Percentiles rank a stretch among this genome's conserved stretches.
Evolutionary conservation across 1,140 invertebrate genomes (phyloP).

Genomic region (Bombus difficillimus): DNA sequence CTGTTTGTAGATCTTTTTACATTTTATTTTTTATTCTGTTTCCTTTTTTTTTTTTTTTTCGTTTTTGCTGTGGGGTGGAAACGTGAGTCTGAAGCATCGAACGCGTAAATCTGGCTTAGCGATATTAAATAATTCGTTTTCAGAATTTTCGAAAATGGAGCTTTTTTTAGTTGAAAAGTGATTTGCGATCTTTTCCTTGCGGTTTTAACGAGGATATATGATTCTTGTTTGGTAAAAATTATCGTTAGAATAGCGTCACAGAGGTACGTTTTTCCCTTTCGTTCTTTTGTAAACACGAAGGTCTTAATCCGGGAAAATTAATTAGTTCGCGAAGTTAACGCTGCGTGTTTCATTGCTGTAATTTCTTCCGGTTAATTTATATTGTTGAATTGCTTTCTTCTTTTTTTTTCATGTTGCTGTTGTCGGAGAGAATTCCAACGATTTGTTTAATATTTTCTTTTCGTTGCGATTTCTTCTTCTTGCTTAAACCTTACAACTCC

Average conservation of each 20-base stretch:
- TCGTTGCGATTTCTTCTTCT: no score
- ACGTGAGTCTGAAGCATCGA: background rate
- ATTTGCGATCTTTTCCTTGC: background rate
- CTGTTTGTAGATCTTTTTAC: background rate
- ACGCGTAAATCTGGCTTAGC: constrained; percentile 7
- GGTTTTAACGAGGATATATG: background rate
- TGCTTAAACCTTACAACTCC: no score
- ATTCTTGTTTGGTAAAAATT: background rate
- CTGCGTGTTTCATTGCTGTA: no score
- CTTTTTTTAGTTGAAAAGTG: background rate
- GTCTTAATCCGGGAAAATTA: no score
- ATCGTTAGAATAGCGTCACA: background rate
- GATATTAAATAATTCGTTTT: background rate
- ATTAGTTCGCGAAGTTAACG: no score
- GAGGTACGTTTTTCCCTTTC: no score
- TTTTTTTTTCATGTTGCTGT: no score
- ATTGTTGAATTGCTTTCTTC: no score
- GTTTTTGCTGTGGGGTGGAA: background rate
- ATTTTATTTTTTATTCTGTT: background rate
- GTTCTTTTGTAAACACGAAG: no score
- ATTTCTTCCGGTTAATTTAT: no score
- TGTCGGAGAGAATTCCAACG: no score
- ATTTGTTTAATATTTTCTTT: no score
- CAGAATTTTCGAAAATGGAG: background rate
- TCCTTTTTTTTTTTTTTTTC: background rate